A percentile compares a stretch with the other conserved stretches of the same genome.
Conservation (phyloP, 2,797 vertebrate genomes). For the Eutrigla gurnardus region DNA sequence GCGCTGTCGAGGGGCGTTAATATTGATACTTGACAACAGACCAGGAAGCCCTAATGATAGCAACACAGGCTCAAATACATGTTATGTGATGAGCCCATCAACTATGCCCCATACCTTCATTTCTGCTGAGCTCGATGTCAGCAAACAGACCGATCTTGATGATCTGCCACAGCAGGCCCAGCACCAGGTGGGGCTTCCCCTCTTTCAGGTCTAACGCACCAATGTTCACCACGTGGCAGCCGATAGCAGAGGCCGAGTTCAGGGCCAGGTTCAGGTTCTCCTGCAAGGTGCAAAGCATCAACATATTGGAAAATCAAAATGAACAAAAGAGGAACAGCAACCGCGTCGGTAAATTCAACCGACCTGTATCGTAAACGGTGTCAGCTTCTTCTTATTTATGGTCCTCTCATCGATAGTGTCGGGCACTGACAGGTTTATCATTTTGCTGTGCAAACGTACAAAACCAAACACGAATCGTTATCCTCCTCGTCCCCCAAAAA, state of each 20-base stretch:
- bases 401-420: slow-evolving; percentile 98
- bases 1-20: slow-evolving; percentile 77
- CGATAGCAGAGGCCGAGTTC: slow-evolving; percentile 97
- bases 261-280: slow-evolving; percentile 97
- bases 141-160: slow-evolving; percentile 99
- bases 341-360: not conserved
- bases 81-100: not conserved
- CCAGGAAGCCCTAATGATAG: not conserved
- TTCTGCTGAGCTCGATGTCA: slow-evolving; percentile 97
- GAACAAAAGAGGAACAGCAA: not conserved
- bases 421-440: slow-evolving; percentile 98
- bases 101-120: slow-evolving; percentile 88
- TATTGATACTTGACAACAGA: slow-evolving; percentile 33
- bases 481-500: not conserved
- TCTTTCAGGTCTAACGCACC: slow-evolving; percentile 94
- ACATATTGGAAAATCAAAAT: not conserved
- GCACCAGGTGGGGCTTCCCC: slow-evolving; percentile 96
- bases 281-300: slow-evolving; percentile 72
- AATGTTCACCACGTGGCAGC: slow-evolving; percentile 98
- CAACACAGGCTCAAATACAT: not conserved
- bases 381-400: slow-evolving; percentile 98
- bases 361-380: slow-evolving; percentile 94
- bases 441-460: slow-evolving; percentile 87
- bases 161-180: slow-evolving; percentile 98
- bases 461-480: not conserved